Base-by-base conservation (phyloP, 2,113 vertebrate genomes). In the Ochotona princeps region DNA sequence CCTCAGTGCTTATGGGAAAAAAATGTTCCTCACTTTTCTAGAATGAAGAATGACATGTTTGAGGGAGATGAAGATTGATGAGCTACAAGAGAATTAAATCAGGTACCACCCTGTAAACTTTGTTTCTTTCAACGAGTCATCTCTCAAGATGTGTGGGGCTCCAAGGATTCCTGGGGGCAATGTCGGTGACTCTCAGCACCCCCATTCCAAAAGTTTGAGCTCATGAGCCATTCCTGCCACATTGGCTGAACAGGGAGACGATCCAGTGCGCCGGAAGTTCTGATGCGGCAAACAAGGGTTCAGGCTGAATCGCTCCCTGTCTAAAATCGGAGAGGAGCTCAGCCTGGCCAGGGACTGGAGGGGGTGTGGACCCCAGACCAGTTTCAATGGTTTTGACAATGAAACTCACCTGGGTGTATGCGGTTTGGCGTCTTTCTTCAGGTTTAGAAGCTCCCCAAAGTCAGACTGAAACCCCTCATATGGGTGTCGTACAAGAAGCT, bases 381-480 rank as follows among this genome's bases (percentile, higher is more conserved):
- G 91, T 96, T 97, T 97, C 95, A 91, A 75, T 95, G 91, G 89
- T 94, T 96, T 94, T 88, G 44, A 89, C 94, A 84, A 87, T 85
- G 97, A 97, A 96, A 92, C 94, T 96, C 92, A 97, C 94, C 89
- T 94, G 83, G 75, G n/a, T 67, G 49, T 83, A 14, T 94, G 89
- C 76, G 94, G 85, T 92, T 44, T 89, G 75, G 49, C 30, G 79
- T 89, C 32, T 30, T 76, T 70, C 61, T 79, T 76, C 38, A 90
- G 60, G 66, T 83, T 54, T 81, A 95, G 72, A 90, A 57, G 80
- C 35, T 87, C n/a, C 17, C 65, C 73, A 61, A 90, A 91, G 88
- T 96, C 94, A 96, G 87, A 97, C 0, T 54, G 89, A 97, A 95
- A 96, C 90, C 32, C 69, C 85, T 32, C 5, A 26, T 79, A 63